Evolutionary conservation across 2,113 vertebrate species (phyloP), one percentile per base, ranked within the genome.

Genomic region (Dryoscopus gambensis): DNA sequence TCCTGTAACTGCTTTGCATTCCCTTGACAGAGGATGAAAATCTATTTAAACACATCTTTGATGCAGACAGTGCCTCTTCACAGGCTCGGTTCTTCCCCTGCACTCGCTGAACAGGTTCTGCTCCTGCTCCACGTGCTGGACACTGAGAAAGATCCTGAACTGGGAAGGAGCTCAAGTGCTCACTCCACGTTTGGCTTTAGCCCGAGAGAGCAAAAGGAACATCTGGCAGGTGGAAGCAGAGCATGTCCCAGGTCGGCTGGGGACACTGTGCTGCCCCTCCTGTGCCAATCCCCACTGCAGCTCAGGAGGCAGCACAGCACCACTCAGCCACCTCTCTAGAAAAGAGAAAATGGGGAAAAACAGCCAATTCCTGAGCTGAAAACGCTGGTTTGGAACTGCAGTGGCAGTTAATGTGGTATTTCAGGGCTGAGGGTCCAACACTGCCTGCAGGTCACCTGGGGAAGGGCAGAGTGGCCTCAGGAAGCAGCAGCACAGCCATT

Each of bases 141-240:
- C 89, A 69, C 78, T 11, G 56, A 87, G 76, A 57, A 91, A 86
- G 89, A 57, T 63, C 42, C 89, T 62, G 63, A 85, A 71, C 88
- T 42, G 75, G 91, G 78, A 64, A 62, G 3, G 2, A 92, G 87
- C 92, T 84, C 87, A 55, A 75, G 78, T 15, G 59, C 81, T 88
- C 91, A 49, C 89, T 93, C 93, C 71, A 73, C 60, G 93, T 83
- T 82, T 95, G 87, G 65, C 86, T 87, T 84, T 31, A 93, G 90
- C 78, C 74, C 68, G 40, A 88, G 91, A 67, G 74, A 89, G 57
- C 37, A 84, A 55, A 81, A 59, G 86, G 4, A 35, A 37, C 4
- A 23, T 2, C 24, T 16, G 42, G 42, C 35, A 47, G 59, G 50
- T 28, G 74, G 63, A 49, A 56, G 3, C 78, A 94, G 86, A 88